Base-by-base conservation (phyloP, 2,797 vertebrate genomes). In the Discoglossus pictus region DNA sequence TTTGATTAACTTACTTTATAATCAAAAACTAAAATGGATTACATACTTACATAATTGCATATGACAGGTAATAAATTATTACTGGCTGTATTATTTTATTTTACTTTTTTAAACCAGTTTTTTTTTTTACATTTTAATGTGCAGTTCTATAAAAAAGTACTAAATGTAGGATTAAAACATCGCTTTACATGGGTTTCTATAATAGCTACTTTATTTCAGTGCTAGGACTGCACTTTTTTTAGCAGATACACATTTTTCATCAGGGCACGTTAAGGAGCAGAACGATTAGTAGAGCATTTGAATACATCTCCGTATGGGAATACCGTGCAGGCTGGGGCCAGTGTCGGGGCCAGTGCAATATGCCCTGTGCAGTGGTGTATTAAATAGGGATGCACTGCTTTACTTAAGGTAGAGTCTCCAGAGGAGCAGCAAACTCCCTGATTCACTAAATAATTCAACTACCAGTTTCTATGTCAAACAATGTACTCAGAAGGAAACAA, bases 381-480 rank as follows among this genome's bases (percentile, higher is more conserved):
- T 85, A 93, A 92, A 92, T 86, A 84, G 81, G 77, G 85, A 84
- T 78, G 74, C 78, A 78, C 78, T 83, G 78, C 76, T 74, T 78
- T 76, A 88, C 85, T 89, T 84, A 80, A 89, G 85, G 81, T 83
- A 85, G 84, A 86, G 88, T 90, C 67, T 90, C 80, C 75, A 73
- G 82, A 87, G 85, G 78, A 84, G 63, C 85, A 86, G 81, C 86
- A 83, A 91, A 89, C 82, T 88, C 84, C 80, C 83, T 87, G 88
- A 77, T 87, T 82, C 84, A 83, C 81, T 88, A 86, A 91, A 92
- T 93, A 89, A 93, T 90, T 93, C 86, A 92, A 88, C 87, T 76
- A 83, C 84, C 31, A 80, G 78, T 86, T 89, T 83, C 83, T 61
- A 25, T 75, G 79, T 87, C 78, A 56, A 81, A 69, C 20, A 48